Percentiles rank a stretch among this genome's conserved stretches.
phyloP scores from a whole-genome alignment of 2,113 vertebrate species.

The Phalacrocorax pelagicus region DNA sequence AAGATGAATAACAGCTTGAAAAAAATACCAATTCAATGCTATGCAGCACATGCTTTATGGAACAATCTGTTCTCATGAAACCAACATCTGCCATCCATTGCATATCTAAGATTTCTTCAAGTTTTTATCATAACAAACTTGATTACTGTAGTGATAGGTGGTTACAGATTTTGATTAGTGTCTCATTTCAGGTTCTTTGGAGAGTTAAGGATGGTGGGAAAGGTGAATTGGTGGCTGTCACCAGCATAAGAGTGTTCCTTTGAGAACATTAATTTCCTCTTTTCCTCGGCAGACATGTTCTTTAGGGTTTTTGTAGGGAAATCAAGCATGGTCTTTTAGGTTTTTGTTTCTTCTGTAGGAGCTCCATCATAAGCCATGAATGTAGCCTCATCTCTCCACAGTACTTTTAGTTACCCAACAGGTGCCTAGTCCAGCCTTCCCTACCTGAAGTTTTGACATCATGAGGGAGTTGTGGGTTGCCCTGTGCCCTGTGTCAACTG shows the following conservation, averaged over 20 bases:
- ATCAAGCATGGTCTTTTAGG: neutral
- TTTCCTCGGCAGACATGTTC: neutral
- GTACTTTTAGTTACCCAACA: fast-evolving
- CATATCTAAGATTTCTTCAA: neutral
- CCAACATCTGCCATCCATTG: neutral
- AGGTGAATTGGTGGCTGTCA: neutral
- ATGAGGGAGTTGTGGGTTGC: fast-evolving
- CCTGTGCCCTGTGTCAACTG: neutral
- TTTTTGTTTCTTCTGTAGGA: neutral
- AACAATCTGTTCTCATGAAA: neutral
- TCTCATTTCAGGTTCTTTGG: neutral
- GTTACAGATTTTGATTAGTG: neutral
- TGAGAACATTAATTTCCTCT: neutral
- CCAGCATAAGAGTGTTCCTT: neutral
- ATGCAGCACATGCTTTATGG: neutral
- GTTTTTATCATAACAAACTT: neutral
- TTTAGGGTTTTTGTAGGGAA: neutral
- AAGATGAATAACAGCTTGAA: neutral
- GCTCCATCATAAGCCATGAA: fast-evolving
- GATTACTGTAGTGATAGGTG: neutral
- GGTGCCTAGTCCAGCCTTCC: neutral
- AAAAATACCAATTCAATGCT: neutral
- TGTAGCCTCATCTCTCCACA: neutral
- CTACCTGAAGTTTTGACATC: neutral
- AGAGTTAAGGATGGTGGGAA: neutral